Conservation (phyloP, 2,113 vertebrate species). For the Chionis minor region DNA sequence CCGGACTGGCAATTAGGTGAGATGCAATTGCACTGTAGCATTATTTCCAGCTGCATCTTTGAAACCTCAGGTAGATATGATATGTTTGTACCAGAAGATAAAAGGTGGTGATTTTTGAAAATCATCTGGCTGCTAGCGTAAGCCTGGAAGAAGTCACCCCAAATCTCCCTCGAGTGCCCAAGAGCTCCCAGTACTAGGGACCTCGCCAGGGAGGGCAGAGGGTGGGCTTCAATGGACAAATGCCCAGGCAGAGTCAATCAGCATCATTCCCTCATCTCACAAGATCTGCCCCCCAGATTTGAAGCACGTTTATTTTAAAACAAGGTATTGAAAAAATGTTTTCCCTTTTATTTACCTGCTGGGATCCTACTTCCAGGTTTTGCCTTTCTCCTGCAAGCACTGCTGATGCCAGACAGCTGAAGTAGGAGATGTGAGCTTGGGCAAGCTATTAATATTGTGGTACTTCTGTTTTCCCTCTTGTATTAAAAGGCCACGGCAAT, state of each 20-base stretch:
- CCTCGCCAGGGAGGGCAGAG: neutral
- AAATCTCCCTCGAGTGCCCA: neutral
- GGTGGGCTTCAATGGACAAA: neutral
- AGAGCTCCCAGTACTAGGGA: neutral
- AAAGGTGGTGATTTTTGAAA: neutral
- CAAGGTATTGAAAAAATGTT: neutral
- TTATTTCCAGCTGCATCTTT: neutral
- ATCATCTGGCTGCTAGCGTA: neutral
- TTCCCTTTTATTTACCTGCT: neutral
- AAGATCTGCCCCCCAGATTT: neutral
- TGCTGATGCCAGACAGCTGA: neutral
- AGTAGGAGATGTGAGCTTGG: neutral
- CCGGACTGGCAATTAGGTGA: neutral
- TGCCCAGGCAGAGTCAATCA: neutral
- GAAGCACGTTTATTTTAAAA: neutral
- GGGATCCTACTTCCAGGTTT: neutral
- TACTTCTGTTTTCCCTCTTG: constrained; percentile 9
- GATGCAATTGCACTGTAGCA: neutral
- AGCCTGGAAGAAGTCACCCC: neutral
- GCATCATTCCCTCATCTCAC: neutral
- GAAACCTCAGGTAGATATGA: neutral
- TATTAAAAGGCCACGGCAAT: neutral
- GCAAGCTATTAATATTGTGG: neutral
- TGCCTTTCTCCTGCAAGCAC: neutral
- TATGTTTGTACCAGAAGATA: neutral